These are phyloP conservation scores for Taurulus bubalis DNA, from an alignment of 2,113 vertebrate genomes.

Conservation along the genomic window DNA sequence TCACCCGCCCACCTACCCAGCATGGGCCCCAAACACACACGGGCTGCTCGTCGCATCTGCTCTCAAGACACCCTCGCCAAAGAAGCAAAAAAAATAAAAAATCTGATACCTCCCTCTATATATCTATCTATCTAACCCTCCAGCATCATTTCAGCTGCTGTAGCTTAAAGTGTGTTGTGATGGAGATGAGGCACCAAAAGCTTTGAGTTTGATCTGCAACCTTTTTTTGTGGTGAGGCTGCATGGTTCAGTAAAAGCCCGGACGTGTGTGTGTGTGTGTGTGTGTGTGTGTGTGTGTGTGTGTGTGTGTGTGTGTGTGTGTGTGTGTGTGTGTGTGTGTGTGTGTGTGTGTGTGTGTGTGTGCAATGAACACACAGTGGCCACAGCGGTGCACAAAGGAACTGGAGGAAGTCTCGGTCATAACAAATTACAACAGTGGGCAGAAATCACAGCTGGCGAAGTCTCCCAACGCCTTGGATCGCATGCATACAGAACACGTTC, in stretches of 20 bases:
- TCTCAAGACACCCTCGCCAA: constrained; percentile 58
- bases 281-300: no score
- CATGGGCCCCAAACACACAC: constrained; percentile 62
- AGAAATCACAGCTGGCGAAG: neutral
- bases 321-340: no score
- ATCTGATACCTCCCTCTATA: neutral
- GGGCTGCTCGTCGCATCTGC: constrained; percentile 78
- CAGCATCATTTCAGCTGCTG: neutral
- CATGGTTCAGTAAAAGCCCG: neutral
- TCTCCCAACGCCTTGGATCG: neutral
- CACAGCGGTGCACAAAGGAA: constrained; percentile 3
- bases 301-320: no score
- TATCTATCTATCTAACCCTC: neutral
- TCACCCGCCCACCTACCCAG: constrained; percentile 67
- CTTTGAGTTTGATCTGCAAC: constrained; percentile 7
- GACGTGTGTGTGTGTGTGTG: neutral
- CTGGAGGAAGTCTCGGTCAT: neutral
- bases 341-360: neutral
- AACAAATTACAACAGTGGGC: neutral
- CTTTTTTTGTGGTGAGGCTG: neutral
- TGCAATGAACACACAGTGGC: neutral
- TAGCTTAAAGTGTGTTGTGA: neutral
- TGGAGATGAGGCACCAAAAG: neutral
- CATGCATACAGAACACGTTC: neutral
- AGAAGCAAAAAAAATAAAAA: constrained; percentile 2